Base-by-base conservation (phyloP, 1,140 invertebrate genomes). In the Drosophila gunungcola region DNA sequence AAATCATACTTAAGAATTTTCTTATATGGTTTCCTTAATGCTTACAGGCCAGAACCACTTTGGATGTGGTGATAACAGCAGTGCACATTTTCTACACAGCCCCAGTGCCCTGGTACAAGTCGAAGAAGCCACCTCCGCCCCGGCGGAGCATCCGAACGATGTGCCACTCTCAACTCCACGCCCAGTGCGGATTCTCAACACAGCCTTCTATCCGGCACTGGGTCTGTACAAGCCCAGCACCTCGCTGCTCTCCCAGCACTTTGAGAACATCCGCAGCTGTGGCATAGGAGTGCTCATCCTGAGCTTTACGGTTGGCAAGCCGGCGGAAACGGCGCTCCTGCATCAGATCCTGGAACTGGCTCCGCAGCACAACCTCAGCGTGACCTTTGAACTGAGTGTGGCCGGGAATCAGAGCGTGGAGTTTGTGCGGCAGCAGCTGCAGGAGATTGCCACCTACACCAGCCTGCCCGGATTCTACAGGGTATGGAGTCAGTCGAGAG, bases 391-490 rank as follows among this genome's bases (percentile, higher is more conserved):
- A 16, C 61, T 92, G 1, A 91, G 85, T 29, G 80, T 91, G 4
- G 84, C 81, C 0, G 65, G 73, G 5, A 92, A 92, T 68, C 91
- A 90, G n/a, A 89, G 80, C 7, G 58, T 77, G 53, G 86, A 85
- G 12, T 90, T 51, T 90, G 41, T 92, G 36, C 90, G 76, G 3
- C 86, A 91, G 58, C 91, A 92, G 53, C 55, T 92, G 34, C 84
- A 77, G 36, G 84, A 89, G 13, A 69, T 80, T n/a, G 42, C 76
- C 4, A 16, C 29, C 5, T 74, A 75, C 51, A 46, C 62, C 13
- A 45, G 77, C 4, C 93, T 94, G 80, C 93, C 93, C 5, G 93
- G 93, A 5, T 92, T 95, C 34, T 94, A 94, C 77, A 92, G 92
- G 49, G 92, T 94, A 7, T 91, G 91, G 77, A 94, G 92, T 77